Base-by-base conservation (phyloP, 2,797 vertebrate species). In the Falco concolor region DNA sequence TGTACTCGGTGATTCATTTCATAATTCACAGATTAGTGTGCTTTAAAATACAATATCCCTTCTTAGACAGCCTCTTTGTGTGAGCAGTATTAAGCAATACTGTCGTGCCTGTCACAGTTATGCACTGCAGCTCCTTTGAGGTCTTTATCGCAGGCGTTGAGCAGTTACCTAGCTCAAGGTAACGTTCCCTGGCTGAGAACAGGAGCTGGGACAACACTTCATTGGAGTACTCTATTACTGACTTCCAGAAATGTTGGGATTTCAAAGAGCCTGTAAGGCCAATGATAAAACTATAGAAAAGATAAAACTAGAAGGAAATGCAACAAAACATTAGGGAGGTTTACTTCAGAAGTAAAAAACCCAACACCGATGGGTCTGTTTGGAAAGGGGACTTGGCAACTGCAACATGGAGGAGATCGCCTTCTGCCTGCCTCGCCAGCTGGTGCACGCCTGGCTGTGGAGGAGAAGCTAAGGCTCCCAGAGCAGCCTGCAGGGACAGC, bases 21-120 rank as follows among this genome's bases (percentile, higher is more conserved):
- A 3, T 79, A 87, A 91, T 24, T 89, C 77, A 86, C 74, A 77
- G 86, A 87, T 90, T 74, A 73, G 17, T 40, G n/a, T 61, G 47
- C 38, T 84, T 84, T 82, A 47, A 88, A 76, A 45, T 57, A 65
- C 73, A 81, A 23, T 65, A 81, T 81, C 28, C 83, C 42, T 50
- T 74, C 89, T 80, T 80, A 89, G 42, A 74, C 52, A 44, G 22
- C 53, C 32, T 86, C 36, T 49, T 28, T 84, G 28, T 84, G 36
- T 49, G 61, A 92, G 28, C 42, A 80, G 1, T 83, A 75, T 78
- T 84, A 75, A 85, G 56, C 72, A 89, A 18, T 60, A 64, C n/a
- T 47, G 50, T 80, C 42, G 77, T 64, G 32, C 67, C 67, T 91
- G 54, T 88, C 68, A 24, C 6, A 18, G 21, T 63, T 82, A 60